Conservation (phyloP, 2,888 invertebrate species). For the Octodonta nipae region DNA sequence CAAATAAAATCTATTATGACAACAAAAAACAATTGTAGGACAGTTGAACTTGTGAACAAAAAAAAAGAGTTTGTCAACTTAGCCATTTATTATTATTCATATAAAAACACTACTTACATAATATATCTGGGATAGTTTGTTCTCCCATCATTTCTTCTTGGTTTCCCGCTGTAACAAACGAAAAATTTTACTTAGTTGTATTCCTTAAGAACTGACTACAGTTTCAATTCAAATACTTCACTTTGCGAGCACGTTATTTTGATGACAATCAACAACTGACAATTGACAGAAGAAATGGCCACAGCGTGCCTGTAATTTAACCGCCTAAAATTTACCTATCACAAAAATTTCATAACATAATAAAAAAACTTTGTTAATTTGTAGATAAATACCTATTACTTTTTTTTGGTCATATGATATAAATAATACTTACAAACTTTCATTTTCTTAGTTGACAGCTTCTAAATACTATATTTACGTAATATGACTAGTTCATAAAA, state of each 20-base stretch:
- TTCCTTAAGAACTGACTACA: no score
- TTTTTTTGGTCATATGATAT: no score
- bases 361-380: no score
- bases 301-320: conserved; percentile 25
- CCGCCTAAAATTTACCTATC: conserved; percentile 1
- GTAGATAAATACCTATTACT: no score
- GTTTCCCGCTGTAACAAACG: not conserved
- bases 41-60: not conserved
- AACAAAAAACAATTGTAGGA: conserved; percentile 1
- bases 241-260: no score
- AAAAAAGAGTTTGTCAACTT: no score
- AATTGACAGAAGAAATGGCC: conserved; percentile 23
- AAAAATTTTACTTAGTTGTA: not conserved
- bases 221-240: no score
- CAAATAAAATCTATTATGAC: no score
- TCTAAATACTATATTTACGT: no score
- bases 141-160: not conserved
- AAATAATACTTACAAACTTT: conserved; percentile 24
- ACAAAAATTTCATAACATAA: no score
- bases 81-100: no score
- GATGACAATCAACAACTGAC: conserved; percentile 16
- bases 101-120: not conserved
- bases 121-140: not conserved
- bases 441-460: conserved; percentile 23
- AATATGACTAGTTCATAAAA: no score